Base-by-base conservation (phyloP, 2,797 vertebrate species). In the Anguilla marmorata region DNA sequence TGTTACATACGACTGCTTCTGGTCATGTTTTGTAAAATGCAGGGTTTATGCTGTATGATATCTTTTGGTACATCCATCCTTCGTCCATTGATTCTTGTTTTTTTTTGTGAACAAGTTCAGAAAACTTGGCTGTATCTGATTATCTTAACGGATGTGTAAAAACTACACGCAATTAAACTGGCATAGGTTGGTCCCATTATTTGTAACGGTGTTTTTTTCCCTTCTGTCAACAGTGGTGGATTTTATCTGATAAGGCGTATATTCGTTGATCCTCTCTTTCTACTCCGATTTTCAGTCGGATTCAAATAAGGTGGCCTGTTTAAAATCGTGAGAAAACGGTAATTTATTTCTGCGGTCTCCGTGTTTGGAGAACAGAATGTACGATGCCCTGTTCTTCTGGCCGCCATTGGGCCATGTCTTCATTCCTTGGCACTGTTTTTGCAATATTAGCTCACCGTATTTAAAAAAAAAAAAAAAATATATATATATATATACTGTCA, bases 311-410 rank as follows among this genome's bases (percentile, higher is more conserved):
- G 58, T 85, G n/a, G 21, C 5, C 6, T 19, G 19, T 85, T 41
- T 19, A 60, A 85, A 60, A 66, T 45, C 27, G 54, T 19, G 45
- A 45, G 37, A 37, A 41, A 74, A 45, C 6, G 14, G 50, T 56
- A 30, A 24, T 88, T 90, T 91, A 93, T 95, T 93, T 93, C 90
- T 86, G 84, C 89, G 58, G 87, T 88, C 89, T 83, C 92, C 83
- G 90, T 85, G 21, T 90, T 91, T 90, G 41, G 45, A 83, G 66
- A 88, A 69, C 24, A 16, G 6, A 41, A 54, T 69, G 1, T 41
- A 16, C 60, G 19, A 8, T 1, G 19, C 76, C 41, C 37, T n/a
- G 63, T 33, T 33, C 24, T 56, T 41, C 19, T 72, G 30, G 9
- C 33, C 30, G 45, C 69, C 80, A 74, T 58, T 41, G 12, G 14